Evolutionary conservation across 2,113 vertebrate species (phyloP).

Genomic region (Ariopsis seemanni): DNA sequence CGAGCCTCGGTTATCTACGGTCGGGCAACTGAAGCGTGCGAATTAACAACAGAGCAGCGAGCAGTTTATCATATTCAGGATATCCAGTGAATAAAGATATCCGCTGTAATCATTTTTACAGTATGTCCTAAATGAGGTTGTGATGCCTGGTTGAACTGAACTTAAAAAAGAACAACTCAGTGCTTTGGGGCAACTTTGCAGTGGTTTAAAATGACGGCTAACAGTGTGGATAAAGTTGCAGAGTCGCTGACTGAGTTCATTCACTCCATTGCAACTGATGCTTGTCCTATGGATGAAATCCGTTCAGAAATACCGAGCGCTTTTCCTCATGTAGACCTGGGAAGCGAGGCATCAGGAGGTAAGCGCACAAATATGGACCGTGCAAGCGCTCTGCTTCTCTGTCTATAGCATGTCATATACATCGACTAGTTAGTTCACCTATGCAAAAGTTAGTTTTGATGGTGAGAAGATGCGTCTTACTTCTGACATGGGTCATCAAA

Average conservation of each 20-base stretch:
- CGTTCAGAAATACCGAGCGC: constrained; percentile 66
- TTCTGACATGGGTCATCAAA: neutral
- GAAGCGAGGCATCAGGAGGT: constrained; percentile 76
- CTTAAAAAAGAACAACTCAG: neutral
- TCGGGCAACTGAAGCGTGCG: constrained; percentile 29
- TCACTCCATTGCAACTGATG: constrained; percentile 73
- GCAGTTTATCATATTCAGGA: constrained; percentile 1
- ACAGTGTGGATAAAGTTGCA: constrained; percentile 77
- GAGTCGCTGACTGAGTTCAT: constrained; percentile 75
- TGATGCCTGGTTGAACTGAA: neutral
- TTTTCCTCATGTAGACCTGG: constrained; percentile 79
- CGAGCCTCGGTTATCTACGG: constrained; percentile 68
- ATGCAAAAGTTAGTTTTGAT: neutral
- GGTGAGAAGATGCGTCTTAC: neutral
- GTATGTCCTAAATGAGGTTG: neutral
- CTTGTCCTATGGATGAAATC: constrained; percentile 75
- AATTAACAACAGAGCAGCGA: neutral
- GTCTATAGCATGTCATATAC: neutral
- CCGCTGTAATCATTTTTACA: neutral
- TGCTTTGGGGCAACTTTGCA: constrained; percentile 7
- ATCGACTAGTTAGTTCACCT: neutral
- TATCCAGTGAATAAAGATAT: neutral
- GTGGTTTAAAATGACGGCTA: constrained; percentile 78
- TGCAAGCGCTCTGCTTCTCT: neutral
- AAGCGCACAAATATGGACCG: constrained; percentile 57